Percentiles rank a stretch among this genome's conserved stretches.
phyloP scores from a whole-genome alignment of 2,797 vertebrate species.

The Schizopygopsis pylzovi region DNA sequence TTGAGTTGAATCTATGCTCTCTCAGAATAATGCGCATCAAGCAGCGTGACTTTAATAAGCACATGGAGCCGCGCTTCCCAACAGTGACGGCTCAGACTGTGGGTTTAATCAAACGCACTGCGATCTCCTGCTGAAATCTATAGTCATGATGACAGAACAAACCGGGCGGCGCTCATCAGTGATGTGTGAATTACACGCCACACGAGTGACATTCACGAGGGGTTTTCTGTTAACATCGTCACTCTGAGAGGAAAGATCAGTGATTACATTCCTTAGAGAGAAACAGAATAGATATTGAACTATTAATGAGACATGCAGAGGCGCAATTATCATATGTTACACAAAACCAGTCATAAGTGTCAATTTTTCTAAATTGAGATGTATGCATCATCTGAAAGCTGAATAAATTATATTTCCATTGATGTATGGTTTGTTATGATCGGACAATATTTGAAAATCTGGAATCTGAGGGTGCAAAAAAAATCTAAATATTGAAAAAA shows the following conservation, averaged over 20 bases:
- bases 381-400: too few species aligned
- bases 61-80: background rate
- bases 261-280: slow-evolving; percentile 13
- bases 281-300: background rate
- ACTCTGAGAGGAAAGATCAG: slow-evolving; percentile 39
- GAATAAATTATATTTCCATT: too few species aligned
- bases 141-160: slow-evolving; percentile 47
- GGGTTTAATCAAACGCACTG: slow-evolving; percentile 49
- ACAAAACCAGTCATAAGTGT: too few species aligned
- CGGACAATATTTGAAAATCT: too few species aligned
- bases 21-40: background rate
- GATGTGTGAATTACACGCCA: slow-evolving; percentile 71
- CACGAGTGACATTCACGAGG: slow-evolving; percentile 61
- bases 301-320: slow-evolving; percentile 41
- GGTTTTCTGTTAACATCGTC: slow-evolving; percentile 48
- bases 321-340: background rate
- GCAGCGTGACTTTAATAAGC: background rate
- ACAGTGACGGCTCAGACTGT: slow-evolving; percentile 18
- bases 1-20: background rate
- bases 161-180: slow-evolving; percentile 67
- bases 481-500: too few species aligned
- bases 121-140: slow-evolving; percentile 51
- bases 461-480: too few species aligned
- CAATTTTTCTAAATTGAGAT: too few species aligned
- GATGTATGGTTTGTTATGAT: too few species aligned